Percentiles rank a stretch among this genome's conserved stretches.
phyloP scores from a whole-genome alignment of 1,140 invertebrate genomes.

The Eciton burchellii region DNA sequence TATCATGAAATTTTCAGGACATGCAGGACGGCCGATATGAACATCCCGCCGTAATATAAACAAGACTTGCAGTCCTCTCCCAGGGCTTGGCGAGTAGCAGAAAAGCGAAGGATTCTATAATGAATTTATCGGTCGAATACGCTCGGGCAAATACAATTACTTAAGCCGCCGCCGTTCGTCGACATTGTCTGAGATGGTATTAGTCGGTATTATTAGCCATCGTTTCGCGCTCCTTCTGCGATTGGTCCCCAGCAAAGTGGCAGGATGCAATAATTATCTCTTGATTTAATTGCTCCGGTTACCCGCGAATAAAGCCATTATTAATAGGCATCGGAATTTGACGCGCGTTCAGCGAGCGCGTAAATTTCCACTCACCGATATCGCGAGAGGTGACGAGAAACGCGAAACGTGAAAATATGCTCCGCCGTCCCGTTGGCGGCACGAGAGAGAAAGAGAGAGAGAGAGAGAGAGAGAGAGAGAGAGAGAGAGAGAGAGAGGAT shows the following conservation, averaged over 20 bases:
- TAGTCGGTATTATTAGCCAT: conserved; percentile 34
- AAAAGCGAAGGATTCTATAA: conserved; percentile 48
- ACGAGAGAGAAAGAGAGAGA: too few relatives aligned
- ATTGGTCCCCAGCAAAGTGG: neutral
- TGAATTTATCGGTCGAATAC: conserved; percentile 66
- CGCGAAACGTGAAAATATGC: neutral
- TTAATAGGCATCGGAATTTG: neutral
- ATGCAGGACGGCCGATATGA: conserved; percentile 42
- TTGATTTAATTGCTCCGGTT: neutral
- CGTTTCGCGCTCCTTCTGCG: neutral
- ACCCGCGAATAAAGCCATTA: neutral
- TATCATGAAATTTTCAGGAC: conserved; percentile 71
- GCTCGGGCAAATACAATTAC: conserved; percentile 73
- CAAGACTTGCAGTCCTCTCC: conserved; percentile 65
- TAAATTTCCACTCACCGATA: neutral
- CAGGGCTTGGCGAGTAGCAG: conserved; percentile 20
- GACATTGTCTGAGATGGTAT: conserved; percentile 11
- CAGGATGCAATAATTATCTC: neutral
- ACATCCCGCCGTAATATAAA: conserved; percentile 69
- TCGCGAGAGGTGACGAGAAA: neutral
- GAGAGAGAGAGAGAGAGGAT: neutral
- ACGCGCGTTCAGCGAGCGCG: too few relatives aligned
- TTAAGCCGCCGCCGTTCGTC: conserved; percentile 62
- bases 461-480: too few relatives aligned
- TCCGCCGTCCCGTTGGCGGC: neutral